These are phyloP conservation scores for Theonella swinhoei DNA, from an alignment of 37 sponge, comb jelly and placozoan species.

Conservation along the genomic window DNA sequence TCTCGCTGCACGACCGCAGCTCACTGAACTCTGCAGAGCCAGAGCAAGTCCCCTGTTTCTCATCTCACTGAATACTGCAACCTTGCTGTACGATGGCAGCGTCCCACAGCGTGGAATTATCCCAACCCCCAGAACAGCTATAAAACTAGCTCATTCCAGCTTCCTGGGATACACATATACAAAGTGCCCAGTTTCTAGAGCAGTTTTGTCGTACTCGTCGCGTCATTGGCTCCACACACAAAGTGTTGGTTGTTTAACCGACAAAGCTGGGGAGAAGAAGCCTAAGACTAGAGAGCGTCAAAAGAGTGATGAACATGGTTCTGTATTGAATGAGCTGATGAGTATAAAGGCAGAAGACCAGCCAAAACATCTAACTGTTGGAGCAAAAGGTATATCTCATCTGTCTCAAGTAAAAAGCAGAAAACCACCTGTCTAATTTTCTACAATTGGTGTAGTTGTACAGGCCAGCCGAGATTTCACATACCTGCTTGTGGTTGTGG, in stretches of 20 bases:
- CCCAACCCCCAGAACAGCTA: no score
- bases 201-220: neutral
- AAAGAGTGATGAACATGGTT: slow-evolving; percentile 32
- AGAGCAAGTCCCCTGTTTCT: neutral
- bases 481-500: slow-evolving; percentile 62
- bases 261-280: neutral
- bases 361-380: slow-evolving; percentile 66
- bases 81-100: neutral
- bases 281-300: neutral
- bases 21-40: neutral
- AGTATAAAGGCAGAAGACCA: slow-evolving; percentile 12
- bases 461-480: slow-evolving; percentile 79
- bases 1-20: neutral
- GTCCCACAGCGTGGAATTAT: no score
- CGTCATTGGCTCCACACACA: neutral
- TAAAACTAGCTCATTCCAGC: no score
- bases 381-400: slow-evolving; percentile 49
- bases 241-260: neutral
- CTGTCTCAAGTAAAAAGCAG: neutral
- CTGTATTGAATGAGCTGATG: slow-evolving; percentile 56
- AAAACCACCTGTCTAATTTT: neutral
- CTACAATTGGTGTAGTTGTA: slow-evolving; percentile 35
- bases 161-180: no score
- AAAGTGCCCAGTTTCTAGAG: neutral
- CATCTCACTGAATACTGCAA: neutral